Evolutionary conservation across 2,113 vertebrate species (phyloP).

Genomic region (Dasyurus viverrinus): DNA sequence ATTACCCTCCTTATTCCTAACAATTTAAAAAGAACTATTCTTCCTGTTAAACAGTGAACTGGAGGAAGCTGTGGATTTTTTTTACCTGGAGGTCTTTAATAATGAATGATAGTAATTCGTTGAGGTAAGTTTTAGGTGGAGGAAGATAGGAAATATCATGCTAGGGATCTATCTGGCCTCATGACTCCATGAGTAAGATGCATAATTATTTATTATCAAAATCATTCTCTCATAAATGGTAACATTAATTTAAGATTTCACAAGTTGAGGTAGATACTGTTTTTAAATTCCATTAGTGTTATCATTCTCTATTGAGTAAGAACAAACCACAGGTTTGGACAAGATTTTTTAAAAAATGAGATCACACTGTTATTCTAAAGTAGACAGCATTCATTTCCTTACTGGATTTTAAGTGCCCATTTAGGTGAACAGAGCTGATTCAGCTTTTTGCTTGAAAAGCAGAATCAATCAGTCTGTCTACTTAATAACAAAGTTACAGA

Average conservation of each 20-base stretch:
- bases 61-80: not conserved
- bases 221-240: not conserved
- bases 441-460: constrained; percentile 67
- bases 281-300: constrained; percentile 37
- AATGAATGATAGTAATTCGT: not conserved
- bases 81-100: constrained; percentile 12
- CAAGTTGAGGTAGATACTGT: constrained; percentile 14
- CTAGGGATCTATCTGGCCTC: not conserved
- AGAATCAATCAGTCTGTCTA: constrained; percentile 77
- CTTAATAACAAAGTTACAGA: constrained; percentile 66
- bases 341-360: constrained; percentile 48
- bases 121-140: not conserved
- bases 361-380: not conserved
- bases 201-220: constrained; percentile 19
- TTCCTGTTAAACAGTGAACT: not conserved
- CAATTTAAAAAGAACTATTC: constrained; percentile 8
- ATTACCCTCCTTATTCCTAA: constrained; percentile 17
- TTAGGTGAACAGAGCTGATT: constrained; percentile 69
- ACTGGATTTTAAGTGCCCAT: constrained; percentile 68
- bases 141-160: not conserved
- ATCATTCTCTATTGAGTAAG: not conserved
- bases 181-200: not conserved
- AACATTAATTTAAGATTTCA: constrained; percentile 46
- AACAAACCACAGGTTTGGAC: constrained; percentile 44
- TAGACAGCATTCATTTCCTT: constrained; percentile 54